Percentiles rank a stretch among this genome's conserved stretches.
Evolutionary conservation across 2,113 vertebrate genomes (phyloP).

Genomic region (Corvus hawaiiensis): DNA sequence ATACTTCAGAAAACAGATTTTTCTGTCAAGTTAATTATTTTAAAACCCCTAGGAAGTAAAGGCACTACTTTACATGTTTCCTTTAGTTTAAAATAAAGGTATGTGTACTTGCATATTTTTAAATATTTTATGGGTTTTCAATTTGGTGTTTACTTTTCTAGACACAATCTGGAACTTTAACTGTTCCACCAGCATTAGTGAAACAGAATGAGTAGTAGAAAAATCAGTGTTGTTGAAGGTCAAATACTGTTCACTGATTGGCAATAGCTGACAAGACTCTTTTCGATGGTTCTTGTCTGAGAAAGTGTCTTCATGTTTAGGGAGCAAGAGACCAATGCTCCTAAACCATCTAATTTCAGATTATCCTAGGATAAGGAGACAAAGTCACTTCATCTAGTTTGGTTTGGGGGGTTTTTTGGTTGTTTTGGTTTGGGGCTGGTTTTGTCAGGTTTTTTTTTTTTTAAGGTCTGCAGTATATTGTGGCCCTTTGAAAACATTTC

Average conservation of each 20-base stretch:
- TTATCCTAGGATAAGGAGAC: background rate
- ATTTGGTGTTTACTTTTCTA: background rate
- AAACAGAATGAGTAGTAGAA: background rate
- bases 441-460: background rate
- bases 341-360: background rate
- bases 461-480: background rate
- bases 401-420: background rate
- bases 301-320: background rate
- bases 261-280: background rate
- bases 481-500: background rate
- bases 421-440: background rate
- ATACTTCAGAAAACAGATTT: background rate
- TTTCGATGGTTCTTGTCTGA: background rate
- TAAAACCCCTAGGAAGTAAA: background rate
- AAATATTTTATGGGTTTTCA: background rate
- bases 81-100: background rate
- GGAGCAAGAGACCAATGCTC: background rate
- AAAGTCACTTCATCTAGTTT: background rate
- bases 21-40: background rate
- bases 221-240: background rate
- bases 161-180: background rate
- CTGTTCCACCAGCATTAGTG: background rate
- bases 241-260: background rate
- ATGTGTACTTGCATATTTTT: background rate
- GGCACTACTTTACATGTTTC: background rate